Evolutionary conservation across 92 coral and sea anemone genomes (phyloP).

Genomic region (Parazoanthus darwini): DNA sequence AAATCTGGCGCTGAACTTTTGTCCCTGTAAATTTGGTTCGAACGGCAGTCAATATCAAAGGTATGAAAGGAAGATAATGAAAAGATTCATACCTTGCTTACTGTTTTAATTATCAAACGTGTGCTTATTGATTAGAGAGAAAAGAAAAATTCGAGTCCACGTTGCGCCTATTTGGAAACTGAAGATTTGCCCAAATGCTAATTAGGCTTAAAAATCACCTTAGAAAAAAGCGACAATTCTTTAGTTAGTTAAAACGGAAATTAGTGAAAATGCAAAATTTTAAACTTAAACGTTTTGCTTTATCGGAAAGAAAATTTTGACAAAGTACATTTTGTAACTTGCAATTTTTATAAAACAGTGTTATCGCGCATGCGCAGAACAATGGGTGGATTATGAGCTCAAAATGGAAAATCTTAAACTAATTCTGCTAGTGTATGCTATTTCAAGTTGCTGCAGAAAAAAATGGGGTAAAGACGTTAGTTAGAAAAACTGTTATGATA

Average conservation of each 20-base stretch:
- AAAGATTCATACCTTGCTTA: conserved; percentile 40
- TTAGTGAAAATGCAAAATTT: neutral
- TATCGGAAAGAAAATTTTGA: neutral
- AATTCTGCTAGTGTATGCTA: neutral
- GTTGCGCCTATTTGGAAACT: conserved; percentile 30
- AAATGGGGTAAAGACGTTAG: neutral
- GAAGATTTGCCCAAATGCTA: conserved; percentile 78
- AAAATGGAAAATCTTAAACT: neutral
- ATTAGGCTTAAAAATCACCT: conserved; percentile 53
- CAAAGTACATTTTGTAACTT: neutral
- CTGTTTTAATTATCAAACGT: conserved; percentile 53
- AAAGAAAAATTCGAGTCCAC: conserved; percentile 28
- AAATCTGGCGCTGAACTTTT: conserved; percentile 34
- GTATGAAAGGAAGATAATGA: conserved; percentile 40
- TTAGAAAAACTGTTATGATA: neutral
- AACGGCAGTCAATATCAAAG: conserved; percentile 32
- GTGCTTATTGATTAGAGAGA: conserved; percentile 50
- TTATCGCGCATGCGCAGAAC: conserved; percentile 63
- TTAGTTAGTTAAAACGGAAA: neutral
- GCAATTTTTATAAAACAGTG: neutral
- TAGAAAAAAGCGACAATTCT: conserved; percentile 16
- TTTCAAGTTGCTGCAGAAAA: neutral
- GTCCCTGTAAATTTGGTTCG: conserved; percentile 16
- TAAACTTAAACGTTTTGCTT: neutral
- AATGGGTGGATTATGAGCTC: conserved; percentile 8